Evolutionary conservation across 2,888 invertebrate species (phyloP), one percentile per base, ranked within the genome.

Genomic region (Dione vanillae): DNA sequence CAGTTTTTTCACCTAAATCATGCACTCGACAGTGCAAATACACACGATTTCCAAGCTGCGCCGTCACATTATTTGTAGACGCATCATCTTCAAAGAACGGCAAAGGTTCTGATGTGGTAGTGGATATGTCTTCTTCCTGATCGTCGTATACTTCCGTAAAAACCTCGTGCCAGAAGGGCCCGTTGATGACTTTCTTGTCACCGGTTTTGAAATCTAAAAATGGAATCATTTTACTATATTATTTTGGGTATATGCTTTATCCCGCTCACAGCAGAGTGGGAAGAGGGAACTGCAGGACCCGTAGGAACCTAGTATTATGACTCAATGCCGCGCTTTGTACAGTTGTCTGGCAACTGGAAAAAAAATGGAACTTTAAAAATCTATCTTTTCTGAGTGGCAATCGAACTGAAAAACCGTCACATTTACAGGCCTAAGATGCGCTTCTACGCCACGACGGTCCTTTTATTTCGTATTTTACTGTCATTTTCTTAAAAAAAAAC

Each of bases 81-180:
- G 94, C 92, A 54, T 91, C 92, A 80, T 96, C 96, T 80, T 96
- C 96, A 84, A 96, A 96, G 86, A 95, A 96, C 0, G 96, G 96
- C 75, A 95, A 91, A 0, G 96, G 96, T 78, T 96, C 96, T 12
- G 95, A 94, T 3, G 95, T 95, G n/a, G 95, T 95, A 7, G 94
- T 95, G 14, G 90, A 91, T 5, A 86, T 74, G 45, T 91, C 90
- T 11, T 91, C 92, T 0, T 90, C 92, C 16, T 80, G 79, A 35
- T 91, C 92, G 40, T 92, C 92, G 65, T 89, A 90, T 0, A 87
- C 82, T 71, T 89, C 93, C 76, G 93, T 93, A 79, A 88, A 90
- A 7, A 87, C 85, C 67, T 92, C 91, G 76, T 90, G 91, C 93
- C 93, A 93, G 82, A 91, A 91, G 3, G 92, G 92, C 14, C 87